Conservation (phyloP, 2,888 invertebrate species). For the Aphelenchoides bicaudatus region DNA sequence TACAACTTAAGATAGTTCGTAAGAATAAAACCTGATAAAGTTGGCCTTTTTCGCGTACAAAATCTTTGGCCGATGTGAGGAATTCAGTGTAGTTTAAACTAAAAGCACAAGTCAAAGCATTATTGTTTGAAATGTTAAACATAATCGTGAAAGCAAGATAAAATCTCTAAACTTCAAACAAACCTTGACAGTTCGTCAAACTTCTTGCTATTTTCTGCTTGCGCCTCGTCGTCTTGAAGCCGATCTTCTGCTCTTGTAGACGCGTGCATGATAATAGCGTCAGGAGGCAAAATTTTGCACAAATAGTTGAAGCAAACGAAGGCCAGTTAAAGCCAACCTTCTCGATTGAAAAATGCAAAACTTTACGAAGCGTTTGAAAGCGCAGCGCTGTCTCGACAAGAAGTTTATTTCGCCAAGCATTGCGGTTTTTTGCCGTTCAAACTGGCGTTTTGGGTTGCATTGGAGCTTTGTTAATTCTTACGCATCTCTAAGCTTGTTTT, state of each 20-base stretch:
- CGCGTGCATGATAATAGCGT: neutral
- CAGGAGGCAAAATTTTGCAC: slow-evolving; percentile 8
- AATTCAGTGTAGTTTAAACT: slow-evolving; percentile 19
- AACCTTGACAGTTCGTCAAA: too few species aligned
- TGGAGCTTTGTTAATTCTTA: too few species aligned
- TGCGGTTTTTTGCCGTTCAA: too few species aligned
- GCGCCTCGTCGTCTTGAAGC: neutral
- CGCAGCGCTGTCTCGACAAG: too few species aligned
- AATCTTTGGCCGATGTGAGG: slow-evolving; percentile 4
- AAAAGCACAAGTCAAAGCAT: neutral
- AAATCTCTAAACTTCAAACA: neutral
- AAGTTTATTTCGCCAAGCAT: too few species aligned
- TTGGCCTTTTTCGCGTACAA: slow-evolving; percentile 3
- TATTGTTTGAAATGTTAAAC: neutral
- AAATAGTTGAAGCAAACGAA: neutral
- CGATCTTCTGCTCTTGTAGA: neutral
- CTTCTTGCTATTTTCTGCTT: neutral
- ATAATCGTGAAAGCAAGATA: neutral
- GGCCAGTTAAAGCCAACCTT: too few species aligned
- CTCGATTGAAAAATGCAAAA: too few species aligned
- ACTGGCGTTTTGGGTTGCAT: too few species aligned
- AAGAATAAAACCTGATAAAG: slow-evolving; percentile 1
- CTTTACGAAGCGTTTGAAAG: too few species aligned
- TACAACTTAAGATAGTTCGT: neutral
- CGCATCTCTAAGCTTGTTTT: too few species aligned